Evolutionary conservation across 1,140 invertebrate species (phyloP), one percentile per base, ranked within the genome.

Genomic region (Zeugodacus cucurbitae): DNA sequence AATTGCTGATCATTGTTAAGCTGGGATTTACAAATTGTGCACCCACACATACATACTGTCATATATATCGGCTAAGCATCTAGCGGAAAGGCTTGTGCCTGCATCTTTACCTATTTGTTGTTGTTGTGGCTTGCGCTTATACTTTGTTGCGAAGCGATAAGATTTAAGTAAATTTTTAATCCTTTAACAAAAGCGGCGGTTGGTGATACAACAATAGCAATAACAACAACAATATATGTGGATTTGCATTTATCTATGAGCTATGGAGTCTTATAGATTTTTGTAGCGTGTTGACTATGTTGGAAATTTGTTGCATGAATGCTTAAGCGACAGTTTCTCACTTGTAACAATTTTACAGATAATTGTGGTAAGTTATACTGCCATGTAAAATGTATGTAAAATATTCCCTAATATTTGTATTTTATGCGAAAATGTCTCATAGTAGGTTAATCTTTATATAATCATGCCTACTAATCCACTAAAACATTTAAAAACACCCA

Each of bases 1-100:
- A 82, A 82, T 82, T 82, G 74, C 74, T 82, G 74, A 82, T 82
- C 74, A 82, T 82, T 48, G 41, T 17, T 82, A 82, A 82, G 74
- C 74, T 82, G 74, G 74, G 74, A 82, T 82, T 82, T 26, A 82
- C 74, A 82, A 82, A 82, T 82, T 82, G 74, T 82, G 74, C 26
- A 82, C 74, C 74, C 74, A 82, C 74, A 82, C 41, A 48, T 3
- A 48, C 14, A n/a, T 10, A 70, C 26, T 20, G 1, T 14, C 62
- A 34, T 22, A 59, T 4, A 59, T 59, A 59, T 5, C 3, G 26
- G 1, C 2, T 62, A 62, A 11, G 22, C 5, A 7, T n/a, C 58
- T 62, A 82, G 37, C n/a, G 8, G 29, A 62, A 67, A 78, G 70
- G 70, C 37, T 20, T 41, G 20, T 22, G 20, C 7, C n/a, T 82